Conservation (phyloP, 2,797 vertebrate species). For the Picus viridis region DNA sequence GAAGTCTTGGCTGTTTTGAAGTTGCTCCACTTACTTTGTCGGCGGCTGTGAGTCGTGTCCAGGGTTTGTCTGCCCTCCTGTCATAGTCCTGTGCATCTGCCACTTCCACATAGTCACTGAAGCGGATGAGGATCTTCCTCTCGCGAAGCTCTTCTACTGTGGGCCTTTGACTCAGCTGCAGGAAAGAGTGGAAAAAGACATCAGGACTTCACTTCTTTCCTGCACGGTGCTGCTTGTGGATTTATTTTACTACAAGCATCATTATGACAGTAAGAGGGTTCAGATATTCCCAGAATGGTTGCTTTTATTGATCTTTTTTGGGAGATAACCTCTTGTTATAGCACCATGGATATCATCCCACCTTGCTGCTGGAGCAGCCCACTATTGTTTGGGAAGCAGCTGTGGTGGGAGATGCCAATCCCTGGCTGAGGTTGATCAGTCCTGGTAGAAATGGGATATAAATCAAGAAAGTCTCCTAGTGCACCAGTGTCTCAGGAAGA, state of each 20-base stretch:
- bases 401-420: background rate
- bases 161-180: constrained; percentile 94
- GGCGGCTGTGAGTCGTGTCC: constrained; percentile 95
- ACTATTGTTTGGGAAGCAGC: background rate
- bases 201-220: background rate
- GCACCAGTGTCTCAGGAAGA: background rate
- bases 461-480: background rate
- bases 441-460: background rate
- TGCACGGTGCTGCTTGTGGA: background rate
- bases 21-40: constrained; percentile 86
- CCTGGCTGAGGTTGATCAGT: background rate
- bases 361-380: background rate
- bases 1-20: background rate
- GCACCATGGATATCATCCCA: background rate
- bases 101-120: constrained; percentile 98
- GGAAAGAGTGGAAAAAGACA: background rate
- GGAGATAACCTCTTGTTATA: background rate
- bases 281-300: background rate
- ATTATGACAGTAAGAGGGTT: background rate
- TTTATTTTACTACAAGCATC: background rate
- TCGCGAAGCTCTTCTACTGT: constrained; percentile 95
- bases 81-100: constrained; percentile 97
- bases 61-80: constrained; percentile 95
- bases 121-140: constrained; percentile 96
- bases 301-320: background rate